Evolutionary conservation across 2,888 invertebrate genomes (phyloP), one percentile per base, ranked within the genome.

Genomic region (Polyploca ridens): DNA sequence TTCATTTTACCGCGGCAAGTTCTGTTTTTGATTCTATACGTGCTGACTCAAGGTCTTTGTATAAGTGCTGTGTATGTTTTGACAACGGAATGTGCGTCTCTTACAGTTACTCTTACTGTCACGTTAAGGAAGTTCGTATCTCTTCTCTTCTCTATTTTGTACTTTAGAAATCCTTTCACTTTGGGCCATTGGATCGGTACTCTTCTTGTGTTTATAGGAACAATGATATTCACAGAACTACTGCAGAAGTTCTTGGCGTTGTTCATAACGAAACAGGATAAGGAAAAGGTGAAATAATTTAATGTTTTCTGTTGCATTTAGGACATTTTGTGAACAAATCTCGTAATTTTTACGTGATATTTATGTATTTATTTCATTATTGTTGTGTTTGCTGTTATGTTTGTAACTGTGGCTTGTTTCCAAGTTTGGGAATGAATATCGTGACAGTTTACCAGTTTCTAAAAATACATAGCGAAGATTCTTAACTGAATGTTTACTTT

Each of bases 41-140:
- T 98, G 7, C 75, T 98, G 3, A 98, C 99, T 0, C 99, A 99
- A 95, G 99, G 93, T 0, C 76, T 99, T 68, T 99, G 99, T 87
- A 99, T 99, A 69, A 97, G 98, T 85, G 97, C 98, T 10, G 99
- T 99, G 1, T 99, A 99, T 83, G 96, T 97, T 41, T 93, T 99
- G 81, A 99, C 99, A 1, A 97, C 99, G 0, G 98, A 99, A 88
- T 99, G 98, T 84, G 96, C 98, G 0, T 99, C 99, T 0, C 90
- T 99, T 59, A 98, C 98, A 0, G 99, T 99, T 1, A 99, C 99
- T 0, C 94, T 99, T 74, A 98, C 99, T 0, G 97, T 99, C 41
- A 99, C 99, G 0, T 90, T 99, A 64, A 95, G 99, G 62, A 99
- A 99, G 91, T 99, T 99, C 85, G 95, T 98, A 44, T 99, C 99